Evolutionary conservation across 2,888 invertebrate genomes (phyloP), one percentile per base, ranked within the genome.

Genomic region (Oxycera nigricornis): DNA sequence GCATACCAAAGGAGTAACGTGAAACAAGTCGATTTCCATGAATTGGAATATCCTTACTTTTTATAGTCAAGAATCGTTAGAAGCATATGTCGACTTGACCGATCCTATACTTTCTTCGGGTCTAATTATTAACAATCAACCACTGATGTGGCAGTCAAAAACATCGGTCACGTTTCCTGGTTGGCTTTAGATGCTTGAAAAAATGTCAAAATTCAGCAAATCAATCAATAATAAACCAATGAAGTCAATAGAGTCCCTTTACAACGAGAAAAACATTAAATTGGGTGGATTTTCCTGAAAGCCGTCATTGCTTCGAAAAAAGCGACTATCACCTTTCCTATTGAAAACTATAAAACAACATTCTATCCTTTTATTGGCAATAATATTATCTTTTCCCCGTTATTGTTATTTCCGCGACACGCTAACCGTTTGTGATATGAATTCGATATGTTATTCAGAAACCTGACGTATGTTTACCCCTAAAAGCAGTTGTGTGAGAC

Each of bases 71-170:
- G 74, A 74, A 76, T 74, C 76, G 74, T 76, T 74, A 65, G 50
- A 70, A 73, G 74, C 76, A 76, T 61, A 76, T 76, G 76, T 76
- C 76, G 76, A 73, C 76, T 73, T 73, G 76, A 73, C 31, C 50
- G 31, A 70, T 61, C 59, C 73, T 73, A 14, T 41, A 61, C 20
- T 31, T 24, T 68, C 30, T 30, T 30, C 17, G 9, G 24, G 41
- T 65, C 24, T 70, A 52, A 52, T n/a, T n/a, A n/a, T n/a, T n/a
- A n/a, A n/a, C n/a, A n/a, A n/a, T n/a, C n/a, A n/a, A n/a, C n/a
- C n/a, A n/a, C n/a, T n/a, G n/a, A n/a, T n/a, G n/a, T n/a, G n/a
- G n/a, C n/a, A n/a, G n/a, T n/a, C n/a, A n/a, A n/a, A n/a, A n/a
- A n/a, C n/a, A n/a, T n/a, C n/a, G n/a, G n/a, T n/a, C n/a, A n/a